phyloP scores from a whole-genome alignment of 2,797 vertebrate genomes.

The Distichodus sexfasciatus region DNA sequence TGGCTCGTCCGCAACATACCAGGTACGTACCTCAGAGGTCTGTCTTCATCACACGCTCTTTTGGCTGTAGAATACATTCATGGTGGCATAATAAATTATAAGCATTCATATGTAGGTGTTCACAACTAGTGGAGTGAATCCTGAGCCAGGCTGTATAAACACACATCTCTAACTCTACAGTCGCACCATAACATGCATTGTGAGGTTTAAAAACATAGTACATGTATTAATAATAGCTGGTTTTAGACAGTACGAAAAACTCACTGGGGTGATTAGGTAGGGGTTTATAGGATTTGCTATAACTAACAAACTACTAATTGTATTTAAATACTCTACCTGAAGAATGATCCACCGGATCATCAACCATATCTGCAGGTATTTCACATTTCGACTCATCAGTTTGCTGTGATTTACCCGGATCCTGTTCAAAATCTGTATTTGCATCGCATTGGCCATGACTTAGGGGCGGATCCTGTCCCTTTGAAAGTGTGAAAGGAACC shows the following conservation, averaged over 20 bases:
- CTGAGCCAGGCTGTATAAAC: no score
- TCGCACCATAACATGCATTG: no score
- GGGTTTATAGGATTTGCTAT: no score
- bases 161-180: no score
- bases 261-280: no score
- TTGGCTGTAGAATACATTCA: neutral
- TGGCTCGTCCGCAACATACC: constrained; percentile 88
- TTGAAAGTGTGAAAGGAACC: neutral
- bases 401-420: neutral
- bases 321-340: constrained; percentile 1
- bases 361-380: neutral
- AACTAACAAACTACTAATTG: no score
- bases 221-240: no score
- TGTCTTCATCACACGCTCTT: constrained; percentile 42
- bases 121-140: no score
- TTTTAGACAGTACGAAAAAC: no score
- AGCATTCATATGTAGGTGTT: no score
- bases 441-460: neutral
- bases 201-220: no score
- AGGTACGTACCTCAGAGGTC: constrained; percentile 83
- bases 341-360: neutral
- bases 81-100: no score
- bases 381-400: neutral
- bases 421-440: neutral
- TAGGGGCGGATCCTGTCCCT: neutral